These are phyloP conservation scores for Drosophila busckii DNA, from an alignment of 1,140 invertebrate genomes.

Conservation along the genomic window DNA sequence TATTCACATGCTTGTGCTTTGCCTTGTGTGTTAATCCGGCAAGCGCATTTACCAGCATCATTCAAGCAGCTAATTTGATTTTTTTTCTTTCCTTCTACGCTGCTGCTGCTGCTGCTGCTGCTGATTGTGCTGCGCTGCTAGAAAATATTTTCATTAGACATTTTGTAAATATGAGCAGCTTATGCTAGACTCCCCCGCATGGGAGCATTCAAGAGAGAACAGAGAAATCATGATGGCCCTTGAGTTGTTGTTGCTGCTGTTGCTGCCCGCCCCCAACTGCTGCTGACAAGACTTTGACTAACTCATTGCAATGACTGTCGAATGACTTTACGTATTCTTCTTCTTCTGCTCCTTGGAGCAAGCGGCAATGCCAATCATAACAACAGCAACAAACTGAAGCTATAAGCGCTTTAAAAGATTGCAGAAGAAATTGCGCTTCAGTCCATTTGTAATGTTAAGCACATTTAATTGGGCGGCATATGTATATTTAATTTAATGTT, in stretches of 20 bases:
- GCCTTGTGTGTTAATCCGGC: slow-evolving; percentile 52
- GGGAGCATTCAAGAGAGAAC: background rate
- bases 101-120: background rate
- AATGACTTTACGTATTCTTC: slow-evolving; percentile 28
- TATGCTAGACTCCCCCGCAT: slow-evolving; percentile 40
- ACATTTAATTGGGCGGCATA: too few species aligned
- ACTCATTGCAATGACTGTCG: slow-evolving; percentile 22
- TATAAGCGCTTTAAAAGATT: too few species aligned
- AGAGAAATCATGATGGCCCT: background rate
- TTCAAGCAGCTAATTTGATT: slow-evolving; percentile 74
- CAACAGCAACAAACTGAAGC: background rate
- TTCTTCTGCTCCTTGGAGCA: too few species aligned
- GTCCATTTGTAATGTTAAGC: too few species aligned
- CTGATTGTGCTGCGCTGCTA: background rate
- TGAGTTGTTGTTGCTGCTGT: too few species aligned
- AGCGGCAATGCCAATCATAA: slow-evolving; percentile 1
- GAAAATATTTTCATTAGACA: slow-evolving; percentile 75
- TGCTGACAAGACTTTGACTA: slow-evolving; percentile 13
- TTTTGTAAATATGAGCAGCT: slow-evolving; percentile 74
- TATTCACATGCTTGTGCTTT: background rate
- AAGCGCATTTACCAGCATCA: slow-evolving; percentile 57
- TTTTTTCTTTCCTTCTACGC: slow-evolving; percentile 26
- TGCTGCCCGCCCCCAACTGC: too few species aligned
- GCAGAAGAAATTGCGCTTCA: too few species aligned
- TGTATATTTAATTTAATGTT: too few species aligned